Evolutionary conservation across 2,113 vertebrate species (phyloP).

Genomic region (Apaloderma vittatum): DNA sequence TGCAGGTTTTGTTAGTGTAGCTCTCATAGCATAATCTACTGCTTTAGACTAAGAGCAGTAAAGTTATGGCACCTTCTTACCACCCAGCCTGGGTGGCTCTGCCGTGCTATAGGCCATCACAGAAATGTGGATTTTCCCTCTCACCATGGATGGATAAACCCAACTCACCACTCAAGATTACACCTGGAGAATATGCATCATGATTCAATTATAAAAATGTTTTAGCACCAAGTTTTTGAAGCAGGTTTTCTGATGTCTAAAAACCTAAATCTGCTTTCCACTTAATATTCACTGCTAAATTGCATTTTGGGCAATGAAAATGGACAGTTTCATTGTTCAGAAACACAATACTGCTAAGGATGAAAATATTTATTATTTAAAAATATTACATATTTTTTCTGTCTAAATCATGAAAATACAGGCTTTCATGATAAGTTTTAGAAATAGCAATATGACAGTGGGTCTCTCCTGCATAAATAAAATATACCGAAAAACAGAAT

Average conservation of each 20-base stretch:
- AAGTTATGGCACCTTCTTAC: background rate
- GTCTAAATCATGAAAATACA: background rate
- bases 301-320: background rate
- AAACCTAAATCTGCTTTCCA: background rate
- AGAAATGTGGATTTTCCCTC: background rate
- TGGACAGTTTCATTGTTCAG: background rate
- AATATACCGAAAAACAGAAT: background rate
- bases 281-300: background rate
- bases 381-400: background rate
- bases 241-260: background rate
- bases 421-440: background rate
- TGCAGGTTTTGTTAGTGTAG: background rate
- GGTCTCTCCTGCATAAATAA: background rate
- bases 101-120: background rate
- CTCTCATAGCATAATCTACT: background rate
- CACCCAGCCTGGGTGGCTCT: background rate
- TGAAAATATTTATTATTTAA: background rate
- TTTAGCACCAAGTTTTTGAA: background rate
- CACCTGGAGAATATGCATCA: background rate
- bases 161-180: background rate
- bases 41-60: background rate
- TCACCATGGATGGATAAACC: no score
- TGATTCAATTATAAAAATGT: background rate
- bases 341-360: background rate
- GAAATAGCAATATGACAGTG: background rate